Conservation (phyloP, 2,888 invertebrate genomes). For the Artemia sinica region DNA sequence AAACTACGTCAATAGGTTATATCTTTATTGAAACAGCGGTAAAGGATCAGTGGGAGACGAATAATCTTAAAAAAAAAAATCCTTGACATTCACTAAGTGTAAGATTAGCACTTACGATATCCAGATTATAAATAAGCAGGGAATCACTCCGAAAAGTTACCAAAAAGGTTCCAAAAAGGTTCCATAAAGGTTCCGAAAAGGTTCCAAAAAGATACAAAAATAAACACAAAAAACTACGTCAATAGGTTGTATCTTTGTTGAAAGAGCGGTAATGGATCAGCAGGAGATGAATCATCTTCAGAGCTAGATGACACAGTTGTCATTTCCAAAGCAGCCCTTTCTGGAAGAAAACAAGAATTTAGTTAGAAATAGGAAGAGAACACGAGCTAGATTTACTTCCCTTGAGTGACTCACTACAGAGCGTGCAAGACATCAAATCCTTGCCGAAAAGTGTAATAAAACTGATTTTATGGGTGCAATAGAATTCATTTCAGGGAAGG, state of each 20-base stretch:
- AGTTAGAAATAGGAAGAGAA: background rate
- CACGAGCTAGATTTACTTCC: too few species aligned
- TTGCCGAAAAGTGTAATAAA: too few species aligned
- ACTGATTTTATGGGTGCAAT: too few species aligned
- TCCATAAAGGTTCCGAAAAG: slow-evolving; percentile 32
- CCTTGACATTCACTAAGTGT: too few species aligned
- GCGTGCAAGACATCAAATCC: too few species aligned
- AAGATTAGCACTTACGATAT: too few species aligned
- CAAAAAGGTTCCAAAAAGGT: slow-evolving; percentile 50
- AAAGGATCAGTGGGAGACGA: slow-evolving; percentile 54
- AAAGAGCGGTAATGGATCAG: slow-evolving; percentile 59
- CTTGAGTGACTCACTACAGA: too few species aligned
- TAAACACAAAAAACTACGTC: slow-evolving; percentile 29
- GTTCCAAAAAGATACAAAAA: slow-evolving; percentile 28
- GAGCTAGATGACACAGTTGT: background rate
- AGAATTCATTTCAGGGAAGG: too few species aligned
- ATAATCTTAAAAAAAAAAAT: slow-evolving; percentile 36
- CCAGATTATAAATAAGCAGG: slow-evolving; percentile 33
- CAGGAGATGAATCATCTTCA: slow-evolving; percentile 50
- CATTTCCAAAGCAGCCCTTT: background rate
- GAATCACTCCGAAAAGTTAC: slow-evolving; percentile 45
- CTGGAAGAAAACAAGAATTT: background rate
- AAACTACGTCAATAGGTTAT: slow-evolving; percentile 49
- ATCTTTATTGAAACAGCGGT: slow-evolving; percentile 68
- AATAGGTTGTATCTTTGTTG: slow-evolving; percentile 74